Evolutionary conservation across 2,113 vertebrate species (phyloP), one percentile per base, ranked within the genome.

Genomic region (Stegastes partitus): DNA sequence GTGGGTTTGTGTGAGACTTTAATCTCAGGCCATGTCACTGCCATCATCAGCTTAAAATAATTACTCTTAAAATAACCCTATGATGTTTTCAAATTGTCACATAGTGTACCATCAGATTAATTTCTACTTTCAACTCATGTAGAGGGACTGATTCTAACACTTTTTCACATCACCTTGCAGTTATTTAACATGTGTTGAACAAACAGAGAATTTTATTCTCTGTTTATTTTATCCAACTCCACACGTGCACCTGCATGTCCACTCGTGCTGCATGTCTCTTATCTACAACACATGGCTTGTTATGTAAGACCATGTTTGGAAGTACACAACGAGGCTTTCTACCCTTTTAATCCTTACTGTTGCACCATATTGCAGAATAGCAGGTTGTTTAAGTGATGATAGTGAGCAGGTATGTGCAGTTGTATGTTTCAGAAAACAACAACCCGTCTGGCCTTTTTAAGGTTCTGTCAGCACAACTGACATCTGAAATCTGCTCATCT

Each of bases 211-310:
- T 26, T 3, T 19, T 12, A 19, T 21, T 50, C 47, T n/a, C n/a
- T n/a, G n/a, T n/a, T n/a, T n/a, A n/a, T n/a, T n/a, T n/a, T n/a
- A n/a, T 2, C 21, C 18, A 44, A 57, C 45, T 14, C 3, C 37
- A 8, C 68, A 80, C 45, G 11, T 77, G 68, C 28, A 42, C 51
- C 26, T 28, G 26, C 26, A 3, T 28, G 26, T 11, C 3, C 37
- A 8, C 68, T 80, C 44, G 11, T 74, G 64, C 28, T 21, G 11
- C 11, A 23, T 19, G 26, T 31, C 42, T 37, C 34, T 76, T 45
- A 68, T 68, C 28, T 26, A 6, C 11, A 61, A 47, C 59, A 39
- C 22, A 61, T 50, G 69, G 10, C 57, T 22, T 47, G 25, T 80
- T 87, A 50, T 28, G 5, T 16, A 81, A 82, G 2, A 18, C 6